Percentiles rank a stretch among this genome's conserved stretches.
Conservation (phyloP, 2,888 invertebrate genomes). For the Drosophila rellima region DNA sequence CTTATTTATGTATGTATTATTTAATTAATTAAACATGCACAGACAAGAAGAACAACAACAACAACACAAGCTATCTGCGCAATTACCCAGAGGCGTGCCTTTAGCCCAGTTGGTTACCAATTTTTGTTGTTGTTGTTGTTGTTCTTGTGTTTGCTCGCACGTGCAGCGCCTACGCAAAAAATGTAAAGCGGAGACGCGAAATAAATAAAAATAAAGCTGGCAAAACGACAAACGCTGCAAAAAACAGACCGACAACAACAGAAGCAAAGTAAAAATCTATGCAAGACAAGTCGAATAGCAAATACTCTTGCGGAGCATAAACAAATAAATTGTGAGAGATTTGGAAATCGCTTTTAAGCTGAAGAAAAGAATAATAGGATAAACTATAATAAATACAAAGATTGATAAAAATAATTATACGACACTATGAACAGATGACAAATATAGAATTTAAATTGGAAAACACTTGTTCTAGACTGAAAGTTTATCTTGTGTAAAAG, state of each 20-base stretch:
- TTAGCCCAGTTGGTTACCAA: conserved; percentile 24
- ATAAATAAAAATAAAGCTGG: conserved; percentile 23
- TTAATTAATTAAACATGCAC: conserved; percentile 59
- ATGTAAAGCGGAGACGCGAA: conserved; percentile 26
- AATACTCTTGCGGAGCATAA: conserved; percentile 16
- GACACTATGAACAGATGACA: too few species aligned
- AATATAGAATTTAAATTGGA: too few species aligned
- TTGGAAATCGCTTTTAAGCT: not conserved
- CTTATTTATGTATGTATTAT: conserved; percentile 38
- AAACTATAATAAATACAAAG: not conserved
- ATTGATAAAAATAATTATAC: too few species aligned
- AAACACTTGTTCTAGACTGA: too few species aligned
- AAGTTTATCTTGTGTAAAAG: too few species aligned
- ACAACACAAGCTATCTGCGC: conserved; percentile 43
- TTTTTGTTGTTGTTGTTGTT: conserved; percentile 22
- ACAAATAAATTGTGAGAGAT: not conserved
- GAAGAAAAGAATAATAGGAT: not conserved
- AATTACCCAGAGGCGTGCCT: conserved; percentile 61
- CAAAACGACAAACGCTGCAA: conserved; percentile 23
- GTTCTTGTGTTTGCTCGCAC: conserved; percentile 49
- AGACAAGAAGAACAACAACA: conserved; percentile 14
- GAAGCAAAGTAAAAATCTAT: not conserved
- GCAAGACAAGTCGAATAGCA: not conserved
- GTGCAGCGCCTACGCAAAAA: conserved; percentile 74
- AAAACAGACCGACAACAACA: conserved; percentile 3